Evolutionary conservation across 2,113 vertebrate species (phyloP).

Genomic region (Brienomyrus longianalis): DNA sequence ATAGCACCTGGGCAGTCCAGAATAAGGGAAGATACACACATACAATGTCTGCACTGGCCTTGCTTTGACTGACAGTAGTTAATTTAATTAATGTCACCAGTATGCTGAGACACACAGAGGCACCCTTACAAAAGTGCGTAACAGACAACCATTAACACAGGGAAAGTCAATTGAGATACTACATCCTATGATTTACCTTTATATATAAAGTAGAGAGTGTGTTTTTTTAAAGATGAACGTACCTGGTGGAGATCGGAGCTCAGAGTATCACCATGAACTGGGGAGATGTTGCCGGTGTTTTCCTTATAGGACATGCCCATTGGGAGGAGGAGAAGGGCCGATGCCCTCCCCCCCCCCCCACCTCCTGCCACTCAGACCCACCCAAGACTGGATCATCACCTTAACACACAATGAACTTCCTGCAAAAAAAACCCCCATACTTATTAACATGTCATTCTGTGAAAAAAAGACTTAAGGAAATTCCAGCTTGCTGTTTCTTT

Average conservation of each 20-base stretch:
- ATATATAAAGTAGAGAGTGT: neutral
- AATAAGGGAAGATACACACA: neutral
- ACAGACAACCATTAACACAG: neutral
- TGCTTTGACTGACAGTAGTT: neutral
- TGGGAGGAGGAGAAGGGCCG: constrained; percentile 44
- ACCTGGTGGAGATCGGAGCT: constrained; percentile 44
- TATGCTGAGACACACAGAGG: neutral
- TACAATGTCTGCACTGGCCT: neutral
- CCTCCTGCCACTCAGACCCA: neutral
- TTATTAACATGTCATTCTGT: neutral
- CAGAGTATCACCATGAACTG: constrained; percentile 29
- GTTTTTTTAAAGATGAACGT: constrained; percentile 20
- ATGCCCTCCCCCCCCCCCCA: constrained; percentile 16
- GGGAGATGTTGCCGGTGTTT: neutral
- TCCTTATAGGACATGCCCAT: constrained; percentile 37
- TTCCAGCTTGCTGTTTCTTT: neutral
- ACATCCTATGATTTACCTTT: neutral
- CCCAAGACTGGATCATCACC: constrained; percentile 22
- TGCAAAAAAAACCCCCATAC: constrained; percentile 8
- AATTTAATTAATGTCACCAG: neutral
- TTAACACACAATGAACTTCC: constrained; percentile 22
- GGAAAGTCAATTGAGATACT: neutral
- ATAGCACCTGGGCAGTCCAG: neutral
- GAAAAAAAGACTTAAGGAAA: constrained; percentile 15
- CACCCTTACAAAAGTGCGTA: neutral